Evolutionary conservation across 2,888 invertebrate genomes (phyloP).

Genomic region (Pantelozetes paolii): DNA sequence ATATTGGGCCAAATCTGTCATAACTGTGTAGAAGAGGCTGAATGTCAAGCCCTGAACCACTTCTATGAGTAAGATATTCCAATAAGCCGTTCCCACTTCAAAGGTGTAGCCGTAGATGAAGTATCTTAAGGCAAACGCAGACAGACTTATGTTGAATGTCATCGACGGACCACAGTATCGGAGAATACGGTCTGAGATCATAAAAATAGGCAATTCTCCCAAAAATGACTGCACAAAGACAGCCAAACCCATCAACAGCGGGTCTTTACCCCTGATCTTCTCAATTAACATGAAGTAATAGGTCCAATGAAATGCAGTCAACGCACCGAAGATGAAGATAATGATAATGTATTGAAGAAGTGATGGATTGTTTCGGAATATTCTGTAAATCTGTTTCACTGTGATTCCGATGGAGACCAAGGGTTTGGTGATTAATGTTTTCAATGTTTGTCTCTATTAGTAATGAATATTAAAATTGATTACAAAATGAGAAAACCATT

Average conservation of each 20-base stretch:
- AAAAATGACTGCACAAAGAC: slow-evolving; percentile 46
- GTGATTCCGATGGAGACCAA: background rate
- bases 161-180: slow-evolving; percentile 74
- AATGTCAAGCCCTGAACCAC: slow-evolving; percentile 80
- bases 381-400: background rate
- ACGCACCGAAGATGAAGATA: slow-evolving; percentile 45
- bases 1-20: slow-evolving; percentile 45
- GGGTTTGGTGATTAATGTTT: background rate
- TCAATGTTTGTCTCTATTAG: background rate
- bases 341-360: slow-evolving; percentile 40
- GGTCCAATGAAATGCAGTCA: slow-evolving; percentile 48
- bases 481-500: background rate
- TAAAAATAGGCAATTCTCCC: slow-evolving; percentile 49
- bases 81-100: slow-evolving; percentile 61
- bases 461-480: background rate
- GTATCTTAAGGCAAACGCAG: slow-evolving; percentile 74
- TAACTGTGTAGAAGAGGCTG: slow-evolving; percentile 69
- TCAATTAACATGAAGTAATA: slow-evolving; percentile 46
- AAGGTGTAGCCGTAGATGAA: slow-evolving; percentile 71
- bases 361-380: slow-evolving; percentile 38
- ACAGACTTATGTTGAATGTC: slow-evolving; percentile 75
- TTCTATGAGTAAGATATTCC: slow-evolving; percentile 70
- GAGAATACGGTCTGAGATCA: slow-evolving; percentile 63
- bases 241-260: slow-evolving; percentile 45
- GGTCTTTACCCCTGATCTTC: slow-evolving; percentile 41